Evolutionary conservation across 2,797 vertebrate genomes (phyloP).

Genomic region (Neopelma chrysocephalum): DNA sequence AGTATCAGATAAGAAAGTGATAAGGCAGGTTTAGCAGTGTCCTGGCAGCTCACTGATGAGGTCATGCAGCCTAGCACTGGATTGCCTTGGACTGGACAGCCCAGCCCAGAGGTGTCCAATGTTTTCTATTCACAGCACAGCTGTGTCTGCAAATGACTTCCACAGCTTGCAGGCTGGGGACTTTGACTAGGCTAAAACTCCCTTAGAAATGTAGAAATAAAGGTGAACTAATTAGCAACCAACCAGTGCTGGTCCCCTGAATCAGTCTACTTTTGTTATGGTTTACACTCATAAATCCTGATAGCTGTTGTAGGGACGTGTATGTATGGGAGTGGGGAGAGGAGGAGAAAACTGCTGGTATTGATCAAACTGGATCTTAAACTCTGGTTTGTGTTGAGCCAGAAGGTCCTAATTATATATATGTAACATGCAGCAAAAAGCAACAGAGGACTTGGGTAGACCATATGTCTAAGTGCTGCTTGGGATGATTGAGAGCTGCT

Average conservation of each 20-base stretch:
- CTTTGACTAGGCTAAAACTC: not conserved
- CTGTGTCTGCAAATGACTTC: not conserved
- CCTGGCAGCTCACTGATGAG: not conserved
- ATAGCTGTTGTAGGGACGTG: not conserved
- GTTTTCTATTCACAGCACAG: rapidly evolving
- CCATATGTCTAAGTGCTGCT: not conserved
- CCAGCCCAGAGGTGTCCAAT: not conserved
- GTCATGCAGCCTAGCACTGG: not conserved
- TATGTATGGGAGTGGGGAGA: not conserved
- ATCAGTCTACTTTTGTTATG: not conserved
- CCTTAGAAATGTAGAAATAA: not conserved
- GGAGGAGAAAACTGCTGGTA: not conserved
- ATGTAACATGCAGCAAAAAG: not conserved
- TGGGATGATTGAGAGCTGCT: not conserved
- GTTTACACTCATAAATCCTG: not conserved
- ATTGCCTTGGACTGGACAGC: not conserved
- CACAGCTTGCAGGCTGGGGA: not conserved
- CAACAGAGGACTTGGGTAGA: not conserved
- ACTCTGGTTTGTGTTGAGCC: not conserved
- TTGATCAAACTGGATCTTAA: slow-evolving; percentile 13
- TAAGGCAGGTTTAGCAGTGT: not conserved
- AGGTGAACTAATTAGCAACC: not conserved
- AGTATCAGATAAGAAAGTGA: not conserved
- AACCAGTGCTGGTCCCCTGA: not conserved
- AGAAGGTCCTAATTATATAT: slow-evolving; percentile 10